Evolutionary conservation across 2,113 vertebrate species (phyloP), one percentile per base, ranked within the genome.

Genomic region (Phylloscopus trochiloides): DNA sequence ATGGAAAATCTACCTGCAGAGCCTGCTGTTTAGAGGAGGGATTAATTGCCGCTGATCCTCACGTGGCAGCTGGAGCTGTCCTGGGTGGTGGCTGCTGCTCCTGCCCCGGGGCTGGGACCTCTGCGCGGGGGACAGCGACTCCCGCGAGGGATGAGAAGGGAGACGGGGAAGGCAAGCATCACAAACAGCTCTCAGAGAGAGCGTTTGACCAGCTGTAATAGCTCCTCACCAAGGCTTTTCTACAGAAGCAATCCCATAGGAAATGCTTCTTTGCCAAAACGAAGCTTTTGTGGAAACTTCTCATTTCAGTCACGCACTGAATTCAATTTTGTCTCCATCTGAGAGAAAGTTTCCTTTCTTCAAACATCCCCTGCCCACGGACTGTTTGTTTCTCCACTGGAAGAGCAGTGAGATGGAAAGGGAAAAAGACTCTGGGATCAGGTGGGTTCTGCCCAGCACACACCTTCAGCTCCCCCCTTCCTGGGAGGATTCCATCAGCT

Each of bases 1-100:
- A 88, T 15, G 88, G 90, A 76, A 94, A 94, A 89, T 66, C 76
- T 88, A 96, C 95, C 96, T 96, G 96, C 83, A 84, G 38, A 59
- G 34, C 91, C 96, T 24, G 57, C 91, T 75, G 74, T 28, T 82
- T 22, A 25, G 40, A 16, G 74, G 81, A 16, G 0, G 34, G 77
- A 75, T 72, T 78, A 36, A 80, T 67, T 21, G 70, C 45, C 15
- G 18, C 22, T 6, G 3, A 28, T 17, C 6, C 57, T 21, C 68
- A 5, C 1, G 2, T 12, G 77, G 77, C 32, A 9, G 84, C 85
- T 45, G 92, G 9, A 68, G 83, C 22, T 7, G 8, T 31, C 58
- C 55, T 1, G 22, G 58, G 3, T 5, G 2, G 66, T 3, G 40
- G 38, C 47, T 4, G 2, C 86, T 4, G 25, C 3, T 55, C 79